phyloP scores from a whole-genome alignment of 2,113 vertebrate genomes.

The Varanus komodoensis region DNA sequence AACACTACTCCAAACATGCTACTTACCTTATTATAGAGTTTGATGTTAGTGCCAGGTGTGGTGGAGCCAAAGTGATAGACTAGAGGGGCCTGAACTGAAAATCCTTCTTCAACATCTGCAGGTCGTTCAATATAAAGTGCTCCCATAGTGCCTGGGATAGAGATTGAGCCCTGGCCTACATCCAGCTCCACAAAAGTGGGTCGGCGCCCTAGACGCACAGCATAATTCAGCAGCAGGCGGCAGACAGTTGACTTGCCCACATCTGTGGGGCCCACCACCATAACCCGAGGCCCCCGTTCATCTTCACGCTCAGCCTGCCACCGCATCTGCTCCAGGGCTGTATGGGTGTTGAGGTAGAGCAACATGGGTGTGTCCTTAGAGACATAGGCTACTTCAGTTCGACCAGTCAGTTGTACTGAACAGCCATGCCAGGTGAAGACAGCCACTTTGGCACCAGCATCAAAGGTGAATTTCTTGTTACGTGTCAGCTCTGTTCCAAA shows the following conservation, averaged over 20 bases:
- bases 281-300: conserved; percentile 93
- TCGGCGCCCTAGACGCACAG: conserved; percentile 93
- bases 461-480: conserved; percentile 96
- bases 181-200: conserved; percentile 97
- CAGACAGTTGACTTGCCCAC: conserved; percentile 96
- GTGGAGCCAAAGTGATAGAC: conserved; percentile 99
- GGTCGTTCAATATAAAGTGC: conserved; percentile 96
- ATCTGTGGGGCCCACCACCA: conserved; percentile 95
- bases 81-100: conserved; percentile 96
- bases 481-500: conserved; percentile 96
- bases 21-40: conserved; percentile 96
- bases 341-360: conserved; percentile 95
- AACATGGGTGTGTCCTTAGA: conserved; percentile 98
- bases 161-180: conserved; percentile 95
- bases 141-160: conserved; percentile 94
- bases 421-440: conserved; percentile 99
- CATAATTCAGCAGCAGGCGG: conserved; percentile 91
- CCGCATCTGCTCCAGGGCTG: conserved; percentile 97
- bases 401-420: conserved; percentile 90
- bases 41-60: conserved; percentile 97
- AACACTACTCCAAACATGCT: fast-evolving
- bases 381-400: conserved; percentile 94
- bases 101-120: conserved; percentile 96
- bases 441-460: conserved; percentile 92
- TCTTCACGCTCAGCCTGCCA: conserved; percentile 94